phyloP scores from a whole-genome alignment of 2,113 vertebrate genomes.

The Struthio camelus region DNA sequence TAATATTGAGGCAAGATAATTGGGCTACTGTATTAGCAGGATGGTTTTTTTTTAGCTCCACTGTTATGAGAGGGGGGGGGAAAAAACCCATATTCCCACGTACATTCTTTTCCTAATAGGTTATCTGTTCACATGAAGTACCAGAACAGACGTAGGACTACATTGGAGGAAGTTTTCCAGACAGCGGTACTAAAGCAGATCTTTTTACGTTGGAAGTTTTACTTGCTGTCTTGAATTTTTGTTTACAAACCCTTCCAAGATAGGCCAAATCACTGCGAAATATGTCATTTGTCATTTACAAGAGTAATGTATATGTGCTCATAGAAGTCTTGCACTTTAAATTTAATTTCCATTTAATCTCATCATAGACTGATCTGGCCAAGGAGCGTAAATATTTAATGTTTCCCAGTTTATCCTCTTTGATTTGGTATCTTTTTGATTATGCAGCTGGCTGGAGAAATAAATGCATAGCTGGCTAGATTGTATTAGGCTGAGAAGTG shows the following conservation, averaged over 20 bases:
- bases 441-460: neutral
- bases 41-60: neutral
- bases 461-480: neutral
- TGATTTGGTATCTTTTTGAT: too few relatives aligned
- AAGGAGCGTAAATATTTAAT: neutral
- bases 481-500: neutral
- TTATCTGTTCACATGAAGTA: neutral
- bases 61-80: too few relatives aligned
- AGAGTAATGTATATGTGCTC: neutral
- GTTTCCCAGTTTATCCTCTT: neutral
- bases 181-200: neutral
- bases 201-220: neutral
- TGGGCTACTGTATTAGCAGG: neutral
- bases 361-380: neutral
- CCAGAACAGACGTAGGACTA: neutral
- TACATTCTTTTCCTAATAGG: neutral
- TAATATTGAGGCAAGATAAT: neutral
- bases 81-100: rapidly evolving
- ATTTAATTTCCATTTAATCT: neutral
- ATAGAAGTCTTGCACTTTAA: neutral
- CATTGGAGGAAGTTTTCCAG: neutral
- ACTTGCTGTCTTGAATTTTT: neutral
- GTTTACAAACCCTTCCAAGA: neutral
- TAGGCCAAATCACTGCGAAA: neutral
- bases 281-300: neutral